These are phyloP conservation scores for Trichopria drosophilae DNA, from an alignment of 2,888 invertebrate genomes.

Conservation along the genomic window DNA sequence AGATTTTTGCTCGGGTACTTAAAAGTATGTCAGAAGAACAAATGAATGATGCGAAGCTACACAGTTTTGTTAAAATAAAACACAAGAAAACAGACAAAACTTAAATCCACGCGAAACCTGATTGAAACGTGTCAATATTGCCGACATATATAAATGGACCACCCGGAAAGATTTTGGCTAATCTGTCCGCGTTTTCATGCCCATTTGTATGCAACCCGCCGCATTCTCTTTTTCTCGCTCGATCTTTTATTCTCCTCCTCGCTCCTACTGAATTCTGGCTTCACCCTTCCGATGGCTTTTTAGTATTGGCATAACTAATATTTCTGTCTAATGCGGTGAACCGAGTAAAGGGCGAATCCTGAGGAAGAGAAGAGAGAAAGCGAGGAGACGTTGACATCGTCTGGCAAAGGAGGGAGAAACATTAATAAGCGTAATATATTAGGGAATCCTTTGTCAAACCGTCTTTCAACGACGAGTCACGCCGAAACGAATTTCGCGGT, in stretches of 20 bases:
- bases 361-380: conserved; percentile 17
- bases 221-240: conserved; percentile 26
- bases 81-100: no score
- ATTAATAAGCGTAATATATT: conserved; percentile 57
- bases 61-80: no score
- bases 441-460: conserved; percentile 52
- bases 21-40: no score
- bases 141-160: no score
- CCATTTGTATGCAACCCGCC: conserved; percentile 28
- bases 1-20: no score
- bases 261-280: no score
- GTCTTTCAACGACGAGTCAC: conserved; percentile 47
- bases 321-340: conserved; percentile 22
- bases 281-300: conserved; percentile 34
- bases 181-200: conserved; percentile 28
- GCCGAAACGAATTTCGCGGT: conserved; percentile 37
- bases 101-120: conserved; percentile 41
- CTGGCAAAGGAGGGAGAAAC: conserved; percentile 38
- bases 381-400: conserved; percentile 30
- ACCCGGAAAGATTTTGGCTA: no score
- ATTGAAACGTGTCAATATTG: conserved; percentile 39
- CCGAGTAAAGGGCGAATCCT: not conserved
- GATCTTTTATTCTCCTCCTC: conserved; percentile 25
- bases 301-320: conserved; percentile 38
- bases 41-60: no score